Percentiles rank a stretch among this genome's conserved stretches.
These are phyloP conservation scores for Dynastes grantii DNA, from an alignment of 2,888 invertebrate species.

Conservation along the genomic window DNA sequence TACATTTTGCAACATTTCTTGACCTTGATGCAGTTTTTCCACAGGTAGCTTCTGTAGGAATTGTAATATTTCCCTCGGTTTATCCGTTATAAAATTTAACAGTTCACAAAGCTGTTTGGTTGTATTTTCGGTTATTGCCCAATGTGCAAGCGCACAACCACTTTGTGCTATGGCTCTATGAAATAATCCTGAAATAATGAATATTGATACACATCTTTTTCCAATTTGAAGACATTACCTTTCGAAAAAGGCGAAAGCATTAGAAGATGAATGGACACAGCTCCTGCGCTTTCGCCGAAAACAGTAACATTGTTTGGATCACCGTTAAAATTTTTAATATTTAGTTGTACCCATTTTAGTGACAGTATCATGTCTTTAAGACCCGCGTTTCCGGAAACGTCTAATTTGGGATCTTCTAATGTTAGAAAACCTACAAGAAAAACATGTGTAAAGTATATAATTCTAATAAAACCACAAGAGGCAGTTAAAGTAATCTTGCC, in stretches of 20 bases:
- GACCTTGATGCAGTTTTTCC: conserved; percentile 44
- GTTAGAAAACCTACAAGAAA: conserved; percentile 69
- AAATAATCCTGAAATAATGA: conserved; percentile 45
- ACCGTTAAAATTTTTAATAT: conserved; percentile 72
- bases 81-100: conserved; percentile 29
- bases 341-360: conserved; percentile 72
- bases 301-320: conserved; percentile 72
- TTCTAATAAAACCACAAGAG: too few species aligned
- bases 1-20: conserved; percentile 48
- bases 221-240: conserved; percentile 12
- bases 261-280: conserved; percentile 70
- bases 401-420: conserved; percentile 69
- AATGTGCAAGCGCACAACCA: conserved; percentile 48
- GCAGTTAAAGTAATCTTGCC: too few species aligned
- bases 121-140: conserved; percentile 35
- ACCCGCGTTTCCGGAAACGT: conserved; percentile 73
- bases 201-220: too few species aligned
- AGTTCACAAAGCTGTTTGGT: conserved; percentile 32
- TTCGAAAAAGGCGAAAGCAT: conserved; percentile 70
- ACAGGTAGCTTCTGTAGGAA: conserved; percentile 48
- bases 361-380: conserved; percentile 73
- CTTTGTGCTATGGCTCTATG: conserved; percentile 57
- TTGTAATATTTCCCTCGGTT: conserved; percentile 37
- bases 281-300: conserved; percentile 74
- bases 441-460: not conserved